Evolutionary conservation across 2,888 invertebrate species (phyloP), one percentile per base, ranked within the genome.

Genomic region (Plagodis dolabraria): DNA sequence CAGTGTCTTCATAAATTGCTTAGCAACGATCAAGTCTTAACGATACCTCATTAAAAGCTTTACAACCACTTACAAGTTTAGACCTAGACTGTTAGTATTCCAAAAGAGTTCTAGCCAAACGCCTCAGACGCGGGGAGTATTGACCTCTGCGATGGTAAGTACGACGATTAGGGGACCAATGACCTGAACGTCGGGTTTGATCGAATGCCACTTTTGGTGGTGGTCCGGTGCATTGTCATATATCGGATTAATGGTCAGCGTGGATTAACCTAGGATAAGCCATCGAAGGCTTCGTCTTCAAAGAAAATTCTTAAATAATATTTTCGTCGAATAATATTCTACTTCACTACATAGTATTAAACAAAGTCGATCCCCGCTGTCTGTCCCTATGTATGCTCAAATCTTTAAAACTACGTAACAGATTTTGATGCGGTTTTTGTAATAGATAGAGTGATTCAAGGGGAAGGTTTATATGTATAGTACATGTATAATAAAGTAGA

Each of bases 141-240:
- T 69, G 81, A 80, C 76, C 78, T 65, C 65, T 59, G 40, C 75
- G 78, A 76, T 84, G 80, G 73, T 74, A 71, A 82, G 78, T n/a
- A n/a, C n/a, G n/a, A 77, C 84, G 86, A 87, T 89, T 85, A 87
- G 87, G 79, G 80, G 86, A 79, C 71, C 87, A 71, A 76, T 85
- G 87, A 89, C 86, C 87, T 65, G 58, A 10, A 70, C 57, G 47
- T 40, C 46, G 72, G 57, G 64, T 68, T 68, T 71, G 71, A 77
- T 78, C 71, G 77, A 69, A 65, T 70, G 70, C 70, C 69, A 68
- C 67, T 68, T 68, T 63, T 54, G 59, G 60, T 45, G 60, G 65
- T 61, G 58, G 66, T 57, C 68, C 71, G 58, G 60, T 60, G 64
- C 61, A 68, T 68, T 61, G 63, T 60, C 55, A 60, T 66, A 42